Base-by-base conservation (phyloP, 2,113 vertebrate species). In the Aegotheles bennettii region DNA sequence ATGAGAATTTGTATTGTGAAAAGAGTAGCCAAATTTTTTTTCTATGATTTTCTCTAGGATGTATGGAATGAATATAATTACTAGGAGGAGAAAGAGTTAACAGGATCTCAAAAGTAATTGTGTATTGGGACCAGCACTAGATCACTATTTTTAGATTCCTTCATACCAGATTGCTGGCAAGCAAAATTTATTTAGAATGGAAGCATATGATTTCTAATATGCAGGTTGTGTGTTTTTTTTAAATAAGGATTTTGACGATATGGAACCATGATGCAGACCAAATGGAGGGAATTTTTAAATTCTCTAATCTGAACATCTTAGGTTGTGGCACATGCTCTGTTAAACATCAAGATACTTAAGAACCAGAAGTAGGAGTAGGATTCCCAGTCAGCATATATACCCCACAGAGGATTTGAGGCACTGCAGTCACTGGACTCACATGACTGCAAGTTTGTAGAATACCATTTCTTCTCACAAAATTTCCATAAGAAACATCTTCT, bases 311-410 rank as follows among this genome's bases (percentile, higher is more conserved):
- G 64, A 73, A 28, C 0, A 2, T 57, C 28, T 74, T 65, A 48
- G 6, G 48, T 33, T 53, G 14, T 59, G 13, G 19, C 8, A 31
- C 11, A 35, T 29, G 8, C 13, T 64, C 7, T 45, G 3, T 54
- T 56, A 85, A 85, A 64, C 16, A 33, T 48, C 8, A 64, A 48
- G 13, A 18, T 51, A 68, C 13, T 68, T 68, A 35, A 85, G 31
- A 85, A 64, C 5, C 7, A 64, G 53, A 75, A 73, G 17, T 2
- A 38, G 5, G 6, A 1, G 29, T 28, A 64, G 73, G 6, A 38
- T 50, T 43, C 43, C 8, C 19, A 35, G 0, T 18, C 77, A 31
- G 5, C 10, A 25, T 36, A 54, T 17, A 59, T 12, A 11, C 2
- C 13, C 8, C 19, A 38, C 5, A n/a, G 24, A 43, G 3, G 9